Conservation (phyloP, 1,140 invertebrate genomes). For the Cydia strobilella region DNA sequence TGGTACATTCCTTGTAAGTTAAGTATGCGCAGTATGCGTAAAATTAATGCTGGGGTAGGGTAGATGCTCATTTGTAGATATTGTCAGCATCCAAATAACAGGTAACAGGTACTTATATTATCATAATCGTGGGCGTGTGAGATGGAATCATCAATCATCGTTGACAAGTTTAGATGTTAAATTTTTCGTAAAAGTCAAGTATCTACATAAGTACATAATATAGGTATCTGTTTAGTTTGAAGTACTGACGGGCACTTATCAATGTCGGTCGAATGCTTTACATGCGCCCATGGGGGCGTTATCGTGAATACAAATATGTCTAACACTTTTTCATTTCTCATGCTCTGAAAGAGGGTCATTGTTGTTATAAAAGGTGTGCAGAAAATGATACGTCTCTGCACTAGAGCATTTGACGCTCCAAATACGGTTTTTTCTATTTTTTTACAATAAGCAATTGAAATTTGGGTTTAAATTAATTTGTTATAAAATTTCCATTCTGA, state of each 20-base stretch:
- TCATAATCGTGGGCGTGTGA: not conserved
- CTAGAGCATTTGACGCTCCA: too few relatives aligned
- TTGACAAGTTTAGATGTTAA: not conserved
- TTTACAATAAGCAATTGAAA: too few relatives aligned
- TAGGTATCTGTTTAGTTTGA: constrained; percentile 18
- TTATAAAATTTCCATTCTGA: too few relatives aligned
- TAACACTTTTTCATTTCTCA: too few relatives aligned
- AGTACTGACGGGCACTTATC: constrained; percentile 46
- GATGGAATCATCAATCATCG: not conserved
- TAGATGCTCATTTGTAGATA: not conserved
- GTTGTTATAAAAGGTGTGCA: too few relatives aligned
- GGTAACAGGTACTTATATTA: constrained; percentile 3
- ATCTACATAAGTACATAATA: too few relatives aligned
- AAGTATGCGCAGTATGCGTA: constrained; percentile 10
- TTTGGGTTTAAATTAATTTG: too few relatives aligned
- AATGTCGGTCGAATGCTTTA: constrained; percentile 51
- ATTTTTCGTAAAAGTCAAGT: constrained; percentile 9
- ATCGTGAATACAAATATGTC: constrained; percentile 38
- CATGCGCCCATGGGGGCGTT: constrained; percentile 52
- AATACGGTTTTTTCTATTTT: too few relatives aligned
- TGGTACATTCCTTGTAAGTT: constrained; percentile 8
- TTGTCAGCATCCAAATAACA: constrained; percentile 1
- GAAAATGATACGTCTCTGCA: too few relatives aligned
- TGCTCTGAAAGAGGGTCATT: too few relatives aligned
- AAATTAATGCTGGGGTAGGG: constrained; percentile 11